phyloP scores from a whole-genome alignment of 1,140 invertebrate species.

The Macrostomum lignano region DNA sequence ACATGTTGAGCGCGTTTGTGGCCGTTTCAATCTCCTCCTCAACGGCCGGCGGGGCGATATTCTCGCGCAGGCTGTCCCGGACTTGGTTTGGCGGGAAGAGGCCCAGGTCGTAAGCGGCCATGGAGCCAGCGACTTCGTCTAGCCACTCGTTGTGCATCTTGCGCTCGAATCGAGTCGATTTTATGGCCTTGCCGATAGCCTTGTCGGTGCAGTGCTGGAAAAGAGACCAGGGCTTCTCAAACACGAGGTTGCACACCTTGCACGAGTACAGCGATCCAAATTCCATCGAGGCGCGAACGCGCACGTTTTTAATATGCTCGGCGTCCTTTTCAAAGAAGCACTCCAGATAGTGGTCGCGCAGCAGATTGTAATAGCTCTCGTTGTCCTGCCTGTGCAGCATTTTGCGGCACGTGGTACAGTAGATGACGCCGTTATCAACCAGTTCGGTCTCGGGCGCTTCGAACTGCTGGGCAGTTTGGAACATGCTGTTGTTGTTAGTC shows the following conservation, averaged over 20 bases:
- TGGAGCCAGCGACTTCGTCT: neutral
- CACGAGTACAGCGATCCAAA: neutral
- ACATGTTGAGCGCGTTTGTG: too few relatives aligned
- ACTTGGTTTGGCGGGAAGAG: too few relatives aligned
- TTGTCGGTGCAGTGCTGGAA: constrained; percentile 2
- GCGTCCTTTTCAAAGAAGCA: constrained; percentile 2
- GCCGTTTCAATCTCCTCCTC: too few relatives aligned
- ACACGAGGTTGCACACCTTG: neutral
- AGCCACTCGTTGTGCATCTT: constrained; percentile 1
- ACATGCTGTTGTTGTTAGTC: constrained; percentile 1
- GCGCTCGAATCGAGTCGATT: neutral
- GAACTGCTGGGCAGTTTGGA: neutral
- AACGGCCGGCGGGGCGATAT: too few relatives aligned
- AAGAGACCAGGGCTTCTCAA: constrained; percentile 3
- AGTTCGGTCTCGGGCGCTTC: neutral
- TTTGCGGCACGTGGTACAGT: neutral
- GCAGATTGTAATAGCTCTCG: neutral
- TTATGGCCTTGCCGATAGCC: constrained; percentile 1
- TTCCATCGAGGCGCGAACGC: neutral
- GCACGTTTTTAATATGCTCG: constrained; percentile 1
- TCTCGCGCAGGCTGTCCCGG: too few relatives aligned
- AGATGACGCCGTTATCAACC: neutral
- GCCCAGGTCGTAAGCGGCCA: too few relatives aligned
- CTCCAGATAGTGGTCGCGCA: constrained; percentile 2
- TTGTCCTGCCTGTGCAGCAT: neutral